These are phyloP conservation scores for Mycetomoellerius zeteki DNA, from an alignment of 1,140 invertebrate genomes.

Conservation along the genomic window DNA sequence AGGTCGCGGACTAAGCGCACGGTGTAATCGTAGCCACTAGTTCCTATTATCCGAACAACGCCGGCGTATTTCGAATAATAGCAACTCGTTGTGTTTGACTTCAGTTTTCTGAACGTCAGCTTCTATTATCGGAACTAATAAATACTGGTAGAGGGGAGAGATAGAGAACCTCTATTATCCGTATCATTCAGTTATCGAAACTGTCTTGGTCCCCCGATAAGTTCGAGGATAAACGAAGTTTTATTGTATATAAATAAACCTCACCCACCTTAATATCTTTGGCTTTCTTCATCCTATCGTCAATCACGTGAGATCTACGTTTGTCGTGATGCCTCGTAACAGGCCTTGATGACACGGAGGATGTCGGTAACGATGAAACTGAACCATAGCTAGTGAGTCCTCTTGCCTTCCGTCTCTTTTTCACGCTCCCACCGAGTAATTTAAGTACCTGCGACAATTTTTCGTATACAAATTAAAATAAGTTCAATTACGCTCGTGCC, in stretches of 20 bases:
- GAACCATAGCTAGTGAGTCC: slow-evolving; percentile 90
- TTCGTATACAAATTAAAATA: slow-evolving; percentile 44
- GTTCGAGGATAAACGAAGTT: too few relatives aligned
- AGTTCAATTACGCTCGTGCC: slow-evolving; percentile 39
- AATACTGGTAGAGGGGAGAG: too few relatives aligned
- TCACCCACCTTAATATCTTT: slow-evolving; percentile 90
- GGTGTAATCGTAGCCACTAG: too few relatives aligned
- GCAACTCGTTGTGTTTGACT: too few relatives aligned
- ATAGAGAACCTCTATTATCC: too few relatives aligned
- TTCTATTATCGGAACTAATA: too few relatives aligned
- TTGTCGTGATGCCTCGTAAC: slow-evolving; percentile 89
- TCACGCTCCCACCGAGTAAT: slow-evolving; percentile 91
- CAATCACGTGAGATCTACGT: slow-evolving; percentile 85
- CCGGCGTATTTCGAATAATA: too few relatives aligned
- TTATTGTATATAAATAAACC: neutral
- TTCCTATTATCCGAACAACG: too few relatives aligned
- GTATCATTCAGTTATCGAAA: too few relatives aligned
- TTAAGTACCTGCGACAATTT: slow-evolving; percentile 90
- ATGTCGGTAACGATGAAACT: slow-evolving; percentile 93
- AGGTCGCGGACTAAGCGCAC: too few relatives aligned
- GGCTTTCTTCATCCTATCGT: slow-evolving; percentile 91
- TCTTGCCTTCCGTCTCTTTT: slow-evolving; percentile 87
- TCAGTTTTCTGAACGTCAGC: too few relatives aligned
- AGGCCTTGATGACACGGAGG: slow-evolving; percentile 92
- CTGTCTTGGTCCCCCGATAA: too few relatives aligned